Conservation (phyloP, 2,113 vertebrate genomes). For the Reinhardtius hippoglossoides region DNA sequence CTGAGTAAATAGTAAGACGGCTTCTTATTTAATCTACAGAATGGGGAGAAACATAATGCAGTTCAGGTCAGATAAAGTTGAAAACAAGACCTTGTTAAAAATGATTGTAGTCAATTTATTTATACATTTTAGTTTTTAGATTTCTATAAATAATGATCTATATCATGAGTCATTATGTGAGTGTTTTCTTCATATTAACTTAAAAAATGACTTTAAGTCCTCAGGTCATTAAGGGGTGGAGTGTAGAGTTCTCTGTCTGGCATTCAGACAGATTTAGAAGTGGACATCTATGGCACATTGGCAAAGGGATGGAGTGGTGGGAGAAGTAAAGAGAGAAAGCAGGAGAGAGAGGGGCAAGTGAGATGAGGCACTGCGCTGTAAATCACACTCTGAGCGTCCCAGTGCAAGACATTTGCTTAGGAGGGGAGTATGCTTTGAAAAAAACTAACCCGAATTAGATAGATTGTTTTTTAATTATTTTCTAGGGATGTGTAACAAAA, state of each 20-base stretch:
- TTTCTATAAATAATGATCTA: background rate
- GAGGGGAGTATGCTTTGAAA: slow-evolving; percentile 29
- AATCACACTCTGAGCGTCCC: slow-evolving; percentile 68
- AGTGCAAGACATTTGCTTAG: slow-evolving; percentile 40
- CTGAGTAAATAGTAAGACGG: slow-evolving; percentile 50
- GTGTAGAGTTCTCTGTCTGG: slow-evolving; percentile 50
- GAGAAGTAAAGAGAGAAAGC: slow-evolving; percentile 5
- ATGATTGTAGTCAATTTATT: too few species aligned
- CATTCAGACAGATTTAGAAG: slow-evolving; percentile 79
- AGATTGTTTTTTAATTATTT: background rate
- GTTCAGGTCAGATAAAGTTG: background rate
- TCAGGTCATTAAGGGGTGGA: slow-evolving; percentile 42
- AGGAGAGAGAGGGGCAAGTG: background rate
- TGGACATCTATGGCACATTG: slow-evolving; percentile 70
- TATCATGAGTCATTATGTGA: too few species aligned
- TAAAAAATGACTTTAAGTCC: background rate
- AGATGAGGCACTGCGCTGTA: slow-evolving; percentile 56
- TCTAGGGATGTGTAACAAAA: background rate
- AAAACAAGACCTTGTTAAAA: too few species aligned
- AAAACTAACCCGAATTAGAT: slow-evolving; percentile 11
- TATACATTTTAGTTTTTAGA: background rate
- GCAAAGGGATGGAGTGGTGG: slow-evolving; percentile 63
- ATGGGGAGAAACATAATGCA: slow-evolving; percentile 72
- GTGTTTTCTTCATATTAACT: slow-evolving; percentile 6
- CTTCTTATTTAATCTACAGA: slow-evolving; percentile 75